phyloP scores from a whole-genome alignment of 2,113 vertebrate genomes.

The Menura novaehollandiae region DNA sequence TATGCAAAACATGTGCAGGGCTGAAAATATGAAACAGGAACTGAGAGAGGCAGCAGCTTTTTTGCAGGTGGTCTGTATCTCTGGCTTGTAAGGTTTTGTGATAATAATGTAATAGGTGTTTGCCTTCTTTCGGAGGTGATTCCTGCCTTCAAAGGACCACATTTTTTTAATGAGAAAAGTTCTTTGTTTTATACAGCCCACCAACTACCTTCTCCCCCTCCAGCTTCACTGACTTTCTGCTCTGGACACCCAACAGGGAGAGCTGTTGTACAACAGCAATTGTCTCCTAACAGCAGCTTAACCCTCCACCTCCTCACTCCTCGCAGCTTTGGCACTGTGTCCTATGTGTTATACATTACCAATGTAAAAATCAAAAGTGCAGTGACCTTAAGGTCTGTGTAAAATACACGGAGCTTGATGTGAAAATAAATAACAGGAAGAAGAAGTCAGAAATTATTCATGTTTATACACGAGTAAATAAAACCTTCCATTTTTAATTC shows the following conservation, averaged over 20 bases:
- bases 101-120: slow-evolving; percentile 58
- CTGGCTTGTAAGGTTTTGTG: slow-evolving; percentile 7
- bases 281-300: neutral
- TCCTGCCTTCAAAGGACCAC: slow-evolving; percentile 42
- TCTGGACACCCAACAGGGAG: slow-evolving; percentile 39
- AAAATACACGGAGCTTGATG: neutral
- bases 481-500: slow-evolving; percentile 48
- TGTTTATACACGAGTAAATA: slow-evolving; percentile 23
- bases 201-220: neutral
- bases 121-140: slow-evolving; percentile 20
- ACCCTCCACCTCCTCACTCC: neutral
- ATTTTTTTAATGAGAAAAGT: slow-evolving; percentile 17
- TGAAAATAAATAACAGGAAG: slow-evolving; percentile 38
- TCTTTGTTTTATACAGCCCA: neutral
- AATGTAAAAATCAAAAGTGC: neutral
- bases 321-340: neutral
- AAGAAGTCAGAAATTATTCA: slow-evolving; percentile 41
- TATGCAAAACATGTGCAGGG: slow-evolving; percentile 45
- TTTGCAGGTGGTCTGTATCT: slow-evolving; percentile 38
- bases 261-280: slow-evolving; percentile 54
- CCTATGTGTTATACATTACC: neutral
- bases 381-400: neutral
- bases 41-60: slow-evolving; percentile 39
- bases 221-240: neutral
- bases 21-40: slow-evolving; percentile 53